Conservation (phyloP, 2,888 invertebrate species). For the Epsilonema sp. region DNA sequence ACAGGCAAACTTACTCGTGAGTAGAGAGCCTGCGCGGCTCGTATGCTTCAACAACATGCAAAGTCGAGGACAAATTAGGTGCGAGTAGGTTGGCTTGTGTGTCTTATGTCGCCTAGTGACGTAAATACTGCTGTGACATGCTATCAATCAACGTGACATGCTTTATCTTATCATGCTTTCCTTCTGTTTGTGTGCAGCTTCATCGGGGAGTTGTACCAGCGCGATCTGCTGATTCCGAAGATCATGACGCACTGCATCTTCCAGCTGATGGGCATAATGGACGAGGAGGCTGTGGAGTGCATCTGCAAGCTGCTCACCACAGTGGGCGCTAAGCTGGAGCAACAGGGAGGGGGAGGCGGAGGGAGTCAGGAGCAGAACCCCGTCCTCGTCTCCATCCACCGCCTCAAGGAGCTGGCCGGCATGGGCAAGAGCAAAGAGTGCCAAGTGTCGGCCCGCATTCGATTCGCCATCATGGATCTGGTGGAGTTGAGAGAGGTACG, state of each 20-base stretch:
- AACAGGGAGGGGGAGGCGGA: not conserved
- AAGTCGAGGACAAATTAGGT: too few species aligned
- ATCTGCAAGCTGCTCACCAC: constrained; percentile 8
- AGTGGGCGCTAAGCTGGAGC: not conserved
- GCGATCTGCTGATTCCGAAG: constrained; percentile 13
- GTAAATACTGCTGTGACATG: too few species aligned
- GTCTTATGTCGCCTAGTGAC: too few species aligned
- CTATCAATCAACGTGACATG: too few species aligned
- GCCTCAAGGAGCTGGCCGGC: not conserved
- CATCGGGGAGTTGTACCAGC: constrained; percentile 17
- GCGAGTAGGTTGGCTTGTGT: too few species aligned
- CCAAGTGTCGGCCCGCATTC: constrained; percentile 1
- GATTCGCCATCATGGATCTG: constrained; percentile 4
- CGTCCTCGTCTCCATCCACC: not conserved
- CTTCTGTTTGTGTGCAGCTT: constrained; percentile 14
- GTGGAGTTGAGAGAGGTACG: constrained; percentile 2
- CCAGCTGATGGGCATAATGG: constrained; percentile 10
- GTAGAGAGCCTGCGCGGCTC: too few species aligned
- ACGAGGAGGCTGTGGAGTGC: constrained; percentile 11
- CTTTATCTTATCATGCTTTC: too few species aligned
- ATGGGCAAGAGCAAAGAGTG: not conserved
- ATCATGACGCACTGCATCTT: constrained; percentile 14
- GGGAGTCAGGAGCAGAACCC: not conserved
- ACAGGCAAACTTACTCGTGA: too few species aligned
- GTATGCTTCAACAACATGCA: too few species aligned